Base-by-base conservation (phyloP, 2,888 invertebrate species). In the Pollenia labialis region DNA sequence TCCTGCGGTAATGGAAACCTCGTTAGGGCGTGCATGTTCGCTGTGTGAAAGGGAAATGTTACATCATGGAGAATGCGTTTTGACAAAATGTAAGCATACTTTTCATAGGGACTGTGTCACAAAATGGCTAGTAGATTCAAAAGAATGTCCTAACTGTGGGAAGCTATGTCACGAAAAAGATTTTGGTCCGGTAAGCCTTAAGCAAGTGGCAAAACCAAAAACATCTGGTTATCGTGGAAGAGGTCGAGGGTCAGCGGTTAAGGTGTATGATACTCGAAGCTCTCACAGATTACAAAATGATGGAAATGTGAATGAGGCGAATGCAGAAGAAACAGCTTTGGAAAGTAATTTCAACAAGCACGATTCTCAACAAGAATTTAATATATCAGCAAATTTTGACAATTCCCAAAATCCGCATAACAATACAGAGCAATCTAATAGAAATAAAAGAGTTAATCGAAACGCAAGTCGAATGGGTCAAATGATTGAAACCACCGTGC, bases 171-270 rank as follows among this genome's bases (percentile, higher is more conserved):
- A 18, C 18, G 18, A 18, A 18, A 18, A 18, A 18, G 18, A 18
- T 18, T 18, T 18, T 2, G 1, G 18, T 18, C 18, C 18, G 18
- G 18, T 18, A 2, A 2, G 18, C 11, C 8, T 2, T 8, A 50
- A 23, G 14, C 12, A 23, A 23, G 14, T 14, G 0, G 12, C 6
- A 12, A 50, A 50, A 11, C 9, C 18, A 18, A 18, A 18, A 18
- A 18, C 7, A 6, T 2, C 48, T 23, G 11, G 12, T 23, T 48
- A 23, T 68, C 23, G 66, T 23, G 66, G 66, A 50, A 68, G 66
- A 50, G 46, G 66, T 46, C 66, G 66, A 50, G 66, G 66, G 46
- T 68, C 66, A 10, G 66, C 23, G 6, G 12, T 2, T 14, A 68
- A 48, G 50, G 4, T 8, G 10, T 68, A 68, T 32, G 23, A 68